Evolutionary conservation across 2,113 vertebrate species (phyloP), one percentile per base, ranked within the genome.

Genomic region (Myanophis thanlyinensis): DNA sequence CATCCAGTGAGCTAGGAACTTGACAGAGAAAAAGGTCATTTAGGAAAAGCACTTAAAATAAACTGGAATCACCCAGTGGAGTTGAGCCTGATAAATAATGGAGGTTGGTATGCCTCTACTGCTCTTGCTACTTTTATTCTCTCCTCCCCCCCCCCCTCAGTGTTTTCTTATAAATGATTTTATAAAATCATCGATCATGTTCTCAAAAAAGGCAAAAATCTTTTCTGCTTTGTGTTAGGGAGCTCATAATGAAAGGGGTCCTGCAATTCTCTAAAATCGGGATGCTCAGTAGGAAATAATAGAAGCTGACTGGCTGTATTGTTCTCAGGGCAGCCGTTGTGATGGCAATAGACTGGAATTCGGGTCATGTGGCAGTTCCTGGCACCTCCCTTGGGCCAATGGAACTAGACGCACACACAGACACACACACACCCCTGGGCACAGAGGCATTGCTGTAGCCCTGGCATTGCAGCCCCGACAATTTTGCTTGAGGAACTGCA

Each of bases 91-190:
- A 40, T 80, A 80, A 40, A 40, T 80, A 40, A 80, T 9, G 18
- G 67, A 80, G 35, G 67, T 22, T 80, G 67, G 67, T 9, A 40
- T 56, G 22, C 4, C 35, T 30, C 44, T 40, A 53, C 10, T 10
- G 35, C 3, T 44, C 30, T 25, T 73, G 46, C 59, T 90, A 5
- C 67, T 44, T 49, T 18, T 80, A 5, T 3, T 6, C 5, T 0
- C 3, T 0, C 1, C 3, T 0, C 22, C 18, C 52, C 1, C 51
- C 51, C 4, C 20, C 1, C 18, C 35, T 40, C 84, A n/a, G 40
- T 11, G 22, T 56, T 44, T 56, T 85, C 27, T 54, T 9, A n/a
- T 86, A 44, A 59, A 62, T 52, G 20, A 4, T 20, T 44, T 51
- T 80, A 44, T 9, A 22, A 47, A 46, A 80, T 40, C 22, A 80